Conservation (phyloP, 2,888 invertebrate species). For the Odontomyia ornata region DNA sequence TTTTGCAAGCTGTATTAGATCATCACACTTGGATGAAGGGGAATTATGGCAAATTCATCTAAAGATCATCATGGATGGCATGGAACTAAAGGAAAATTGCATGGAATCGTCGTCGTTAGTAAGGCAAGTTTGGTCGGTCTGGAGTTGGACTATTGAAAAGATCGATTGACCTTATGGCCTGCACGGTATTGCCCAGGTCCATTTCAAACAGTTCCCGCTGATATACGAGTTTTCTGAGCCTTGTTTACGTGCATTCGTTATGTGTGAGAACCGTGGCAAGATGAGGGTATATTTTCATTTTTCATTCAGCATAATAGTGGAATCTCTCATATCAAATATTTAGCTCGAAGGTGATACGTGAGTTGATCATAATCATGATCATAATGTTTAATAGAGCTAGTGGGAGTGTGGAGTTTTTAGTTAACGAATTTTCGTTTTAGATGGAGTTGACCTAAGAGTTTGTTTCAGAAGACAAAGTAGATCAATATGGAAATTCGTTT, state of each 20-base stretch:
- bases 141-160: slow-evolving; percentile 30
- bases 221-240: background rate
- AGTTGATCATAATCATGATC: slow-evolving; percentile 43
- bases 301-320: background rate
- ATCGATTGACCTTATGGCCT: slow-evolving; percentile 48
- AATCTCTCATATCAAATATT: slow-evolving; percentile 14
- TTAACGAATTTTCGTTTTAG: background rate
- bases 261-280: slow-evolving; percentile 45
- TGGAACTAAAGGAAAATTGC: too few species aligned
- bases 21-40: background rate
- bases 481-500: too few species aligned
- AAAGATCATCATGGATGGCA: background rate
- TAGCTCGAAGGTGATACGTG: slow-evolving; percentile 45
- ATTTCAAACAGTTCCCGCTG: slow-evolving; percentile 10
- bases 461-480: background rate
- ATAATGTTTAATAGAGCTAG: slow-evolving; percentile 16
- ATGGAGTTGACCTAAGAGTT: background rate
- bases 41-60: background rate
- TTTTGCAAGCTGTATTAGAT: background rate
- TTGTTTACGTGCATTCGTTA: slow-evolving; percentile 21
- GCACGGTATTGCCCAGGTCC: slow-evolving; percentile 47
- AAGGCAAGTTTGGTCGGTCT: too few species aligned
- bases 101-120: too few species aligned
- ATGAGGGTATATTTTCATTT: slow-evolving; percentile 22
- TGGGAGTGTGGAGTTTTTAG: background rate